phyloP scores from a whole-genome alignment of 2,113 vertebrate genomes.

The Chitala chitala region DNA sequence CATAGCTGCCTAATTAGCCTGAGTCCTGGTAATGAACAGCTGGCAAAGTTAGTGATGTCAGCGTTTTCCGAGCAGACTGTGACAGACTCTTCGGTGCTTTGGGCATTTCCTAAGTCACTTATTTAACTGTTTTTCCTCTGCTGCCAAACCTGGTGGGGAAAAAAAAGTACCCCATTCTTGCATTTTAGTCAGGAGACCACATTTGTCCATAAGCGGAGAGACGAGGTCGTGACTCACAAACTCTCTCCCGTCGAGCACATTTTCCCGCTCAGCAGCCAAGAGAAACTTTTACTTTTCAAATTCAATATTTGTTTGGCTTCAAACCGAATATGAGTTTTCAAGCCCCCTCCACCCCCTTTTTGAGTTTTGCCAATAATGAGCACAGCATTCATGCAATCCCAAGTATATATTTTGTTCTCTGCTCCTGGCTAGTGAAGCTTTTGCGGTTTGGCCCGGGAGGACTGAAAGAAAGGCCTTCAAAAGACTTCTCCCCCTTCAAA shows the following conservation, averaged over 20 bases:
- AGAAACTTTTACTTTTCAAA: constrained; percentile 39
- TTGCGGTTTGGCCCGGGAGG: background rate
- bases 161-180: constrained; percentile 50
- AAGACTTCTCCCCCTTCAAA: background rate
- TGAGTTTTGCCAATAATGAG: background rate
- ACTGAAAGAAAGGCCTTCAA: background rate
- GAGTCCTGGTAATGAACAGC: constrained; percentile 56
- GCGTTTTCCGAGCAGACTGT: constrained; percentile 33
- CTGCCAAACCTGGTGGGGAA: constrained; percentile 44
- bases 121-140: constrained; percentile 23
- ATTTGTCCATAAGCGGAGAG: constrained; percentile 47
- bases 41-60: constrained; percentile 50
- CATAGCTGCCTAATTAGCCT: constrained; percentile 57
- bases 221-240: constrained; percentile 41
- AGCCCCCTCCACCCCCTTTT: constrained; percentile 17
- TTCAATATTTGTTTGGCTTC: constrained; percentile 36
- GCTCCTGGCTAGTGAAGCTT: background rate
- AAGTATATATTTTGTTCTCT: background rate
- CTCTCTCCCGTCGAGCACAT: constrained; percentile 46
- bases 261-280: constrained; percentile 42
- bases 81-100: constrained; percentile 24
- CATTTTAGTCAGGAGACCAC: constrained; percentile 50
- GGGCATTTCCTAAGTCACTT: constrained; percentile 44
- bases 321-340: background rate
- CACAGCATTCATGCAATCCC: background rate